These are phyloP conservation scores for Discoglossus pictus DNA, from an alignment of 2,797 vertebrate genomes.

Conservation along the genomic window DNA sequence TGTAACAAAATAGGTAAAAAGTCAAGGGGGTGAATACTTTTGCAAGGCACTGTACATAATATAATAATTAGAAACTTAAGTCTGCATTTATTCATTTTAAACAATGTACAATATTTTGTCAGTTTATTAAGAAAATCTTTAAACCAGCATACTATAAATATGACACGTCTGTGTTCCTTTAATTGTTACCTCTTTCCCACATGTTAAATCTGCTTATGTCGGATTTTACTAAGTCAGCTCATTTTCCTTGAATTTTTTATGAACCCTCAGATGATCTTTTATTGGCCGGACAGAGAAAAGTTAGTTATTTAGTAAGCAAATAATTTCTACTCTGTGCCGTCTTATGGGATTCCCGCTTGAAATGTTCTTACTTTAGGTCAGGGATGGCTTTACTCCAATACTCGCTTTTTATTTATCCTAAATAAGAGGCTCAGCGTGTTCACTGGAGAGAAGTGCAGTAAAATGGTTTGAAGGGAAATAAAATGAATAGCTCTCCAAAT, in stretches of 20 bases:
- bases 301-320: constrained; percentile 40
- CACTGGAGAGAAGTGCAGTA: neutral
- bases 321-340: constrained; percentile 15
- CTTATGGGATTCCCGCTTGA: constrained; percentile 27
- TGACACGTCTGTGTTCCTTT: no score
- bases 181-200: no score
- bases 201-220: neutral
- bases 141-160: no score
- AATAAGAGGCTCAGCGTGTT: neutral
- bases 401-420: neutral
- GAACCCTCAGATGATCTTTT: constrained; percentile 29
- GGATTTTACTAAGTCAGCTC: constrained; percentile 23
- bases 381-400: neutral
- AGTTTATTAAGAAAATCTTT: no score
- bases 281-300: constrained; percentile 29
- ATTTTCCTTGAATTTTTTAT: constrained; percentile 27
- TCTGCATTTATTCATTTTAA: no score
- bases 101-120: no score
- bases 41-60: no score
- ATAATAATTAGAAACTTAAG: no score
- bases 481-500: no score
- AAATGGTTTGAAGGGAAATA: neutral
- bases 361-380: constrained; percentile 27
- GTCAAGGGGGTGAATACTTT: no score
- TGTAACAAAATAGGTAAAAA: no score